Percentiles rank a stretch among this genome's conserved stretches.
These are phyloP conservation scores for Taenioides sp. DNA, from an alignment of 2,797 vertebrate species.

Conservation along the genomic window DNA sequence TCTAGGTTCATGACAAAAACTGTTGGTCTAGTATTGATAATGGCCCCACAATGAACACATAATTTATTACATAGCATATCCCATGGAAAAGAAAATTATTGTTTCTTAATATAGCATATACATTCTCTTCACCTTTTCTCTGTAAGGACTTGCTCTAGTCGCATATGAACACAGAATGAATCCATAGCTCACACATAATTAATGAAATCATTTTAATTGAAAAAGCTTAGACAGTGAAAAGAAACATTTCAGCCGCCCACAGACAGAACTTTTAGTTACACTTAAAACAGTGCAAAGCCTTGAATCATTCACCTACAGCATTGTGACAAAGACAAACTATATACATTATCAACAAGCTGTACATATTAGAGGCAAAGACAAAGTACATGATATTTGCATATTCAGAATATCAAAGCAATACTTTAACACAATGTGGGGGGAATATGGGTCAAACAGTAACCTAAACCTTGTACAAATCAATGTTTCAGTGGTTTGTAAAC, in stretches of 20 bases:
- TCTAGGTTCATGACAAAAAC: too few relatives aligned
- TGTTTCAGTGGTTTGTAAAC: slow-evolving; percentile 51
- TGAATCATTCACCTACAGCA: slow-evolving; percentile 40
- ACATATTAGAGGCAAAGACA: slow-evolving; percentile 19
- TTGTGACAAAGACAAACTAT: slow-evolving; percentile 30
- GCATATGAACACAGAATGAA: not conserved
- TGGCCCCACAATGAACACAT: too few relatives aligned
- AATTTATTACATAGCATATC: too few relatives aligned
- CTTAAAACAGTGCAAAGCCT: slow-evolving; percentile 74
- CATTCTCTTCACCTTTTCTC: too few relatives aligned
- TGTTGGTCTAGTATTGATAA: too few relatives aligned
- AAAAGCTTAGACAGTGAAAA: slow-evolving; percentile 20
- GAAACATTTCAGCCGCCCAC: slow-evolving; percentile 25
- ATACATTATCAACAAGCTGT: slow-evolving; percentile 38
- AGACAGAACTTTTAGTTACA: slow-evolving; percentile 53
- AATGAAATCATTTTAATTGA: slow-evolving; percentile 44
- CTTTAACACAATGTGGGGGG: slow-evolving; percentile 17
- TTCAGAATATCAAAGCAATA: slow-evolving; percentile 13
- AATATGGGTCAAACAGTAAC: slow-evolving; percentile 3
- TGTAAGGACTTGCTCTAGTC: not conserved
- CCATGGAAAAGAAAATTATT: too few relatives aligned
- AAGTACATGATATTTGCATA: slow-evolving; percentile 35
- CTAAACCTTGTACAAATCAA: slow-evolving; percentile 21
- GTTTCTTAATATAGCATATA: too few relatives aligned
- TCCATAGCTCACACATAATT: not conserved